A percentile compares a stretch with the other conserved stretches of the same genome.
Conservation (phyloP, 2,113 vertebrate genomes). For the Campylorhamphus procurvoides region DNA sequence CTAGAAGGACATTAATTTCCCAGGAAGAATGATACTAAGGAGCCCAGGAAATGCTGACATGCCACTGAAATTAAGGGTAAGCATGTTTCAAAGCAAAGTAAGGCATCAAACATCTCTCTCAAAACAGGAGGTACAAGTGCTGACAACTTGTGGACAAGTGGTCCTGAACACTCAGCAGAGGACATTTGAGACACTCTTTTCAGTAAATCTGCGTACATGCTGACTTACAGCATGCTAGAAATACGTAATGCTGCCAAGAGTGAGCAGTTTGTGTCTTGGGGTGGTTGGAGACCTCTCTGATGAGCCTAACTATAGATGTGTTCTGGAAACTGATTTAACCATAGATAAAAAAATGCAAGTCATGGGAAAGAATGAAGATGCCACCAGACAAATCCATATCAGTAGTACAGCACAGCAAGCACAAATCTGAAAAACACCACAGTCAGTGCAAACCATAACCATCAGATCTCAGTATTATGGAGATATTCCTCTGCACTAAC, state of each 20-base stretch:
- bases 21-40: neutral
- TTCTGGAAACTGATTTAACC: neutral
- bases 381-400: neutral
- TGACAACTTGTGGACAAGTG: neutral
- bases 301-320: neutral
- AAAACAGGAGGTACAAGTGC: neutral
- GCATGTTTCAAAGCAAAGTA: neutral
- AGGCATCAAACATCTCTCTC: neutral
- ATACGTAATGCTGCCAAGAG: neutral
- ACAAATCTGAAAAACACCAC: neutral
- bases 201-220: accelerated
- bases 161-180: neutral
- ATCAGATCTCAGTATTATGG: neutral
- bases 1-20: neutral
- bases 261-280: accelerated
- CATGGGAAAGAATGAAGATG: neutral
- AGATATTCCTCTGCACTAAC: neutral
- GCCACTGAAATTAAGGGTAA: neutral
- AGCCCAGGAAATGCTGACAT: neutral
- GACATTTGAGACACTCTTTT: neutral
- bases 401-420: neutral
- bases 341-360: neutral
- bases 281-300: neutral
- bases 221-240: neutral
- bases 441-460: neutral